A percentile compares a stretch with the other conserved stretches of the same genome.
phyloP scores from a whole-genome alignment of 2,797 vertebrate genomes.

The Malacoraja senta region DNA sequence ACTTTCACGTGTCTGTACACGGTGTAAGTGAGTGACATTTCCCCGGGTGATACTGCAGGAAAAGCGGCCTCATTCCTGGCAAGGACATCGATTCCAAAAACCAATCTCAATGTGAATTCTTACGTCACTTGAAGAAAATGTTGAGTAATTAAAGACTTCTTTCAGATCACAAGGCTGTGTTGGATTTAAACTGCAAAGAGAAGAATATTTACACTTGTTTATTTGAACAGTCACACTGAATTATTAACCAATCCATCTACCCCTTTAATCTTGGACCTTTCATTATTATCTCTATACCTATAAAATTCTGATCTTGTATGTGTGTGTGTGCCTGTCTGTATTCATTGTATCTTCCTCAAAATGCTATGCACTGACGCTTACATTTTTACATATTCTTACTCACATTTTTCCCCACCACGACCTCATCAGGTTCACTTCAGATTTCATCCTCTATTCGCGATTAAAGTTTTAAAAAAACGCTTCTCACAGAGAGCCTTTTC shows the following conservation, averaged over 20 bases:
- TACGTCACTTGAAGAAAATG: slow-evolving; percentile 53
- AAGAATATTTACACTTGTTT: background rate
- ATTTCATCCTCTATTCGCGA: too few relatives aligned
- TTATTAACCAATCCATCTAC: background rate
- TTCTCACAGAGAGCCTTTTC: too few relatives aligned
- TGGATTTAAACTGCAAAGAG: slow-evolving; percentile 56
- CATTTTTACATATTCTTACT: too few relatives aligned
- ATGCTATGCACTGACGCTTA: too few relatives aligned
- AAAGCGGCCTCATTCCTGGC: background rate
- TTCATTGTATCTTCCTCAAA: too few relatives aligned
- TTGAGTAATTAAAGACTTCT: slow-evolving; percentile 56
- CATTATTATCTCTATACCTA: background rate
- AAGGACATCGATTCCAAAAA: background rate
- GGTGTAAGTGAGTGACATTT: background rate
- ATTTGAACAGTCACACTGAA: background rate
- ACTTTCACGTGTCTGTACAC: background rate
- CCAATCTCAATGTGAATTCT: slow-evolving; percentile 36
- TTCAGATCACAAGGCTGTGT: slow-evolving; percentile 58
- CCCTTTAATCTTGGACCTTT: background rate
- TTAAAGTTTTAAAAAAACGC: too few relatives aligned
- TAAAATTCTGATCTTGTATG: background rate
- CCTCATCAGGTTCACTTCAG: too few relatives aligned
- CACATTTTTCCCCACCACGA: too few relatives aligned
- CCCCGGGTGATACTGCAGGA: background rate
- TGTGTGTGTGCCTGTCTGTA: too few relatives aligned